A percentile compares a stretch with the other conserved stretches of the same genome.
Conservation (phyloP, 1,140 invertebrate genomes). For the Scaptomyza graminum region DNA sequence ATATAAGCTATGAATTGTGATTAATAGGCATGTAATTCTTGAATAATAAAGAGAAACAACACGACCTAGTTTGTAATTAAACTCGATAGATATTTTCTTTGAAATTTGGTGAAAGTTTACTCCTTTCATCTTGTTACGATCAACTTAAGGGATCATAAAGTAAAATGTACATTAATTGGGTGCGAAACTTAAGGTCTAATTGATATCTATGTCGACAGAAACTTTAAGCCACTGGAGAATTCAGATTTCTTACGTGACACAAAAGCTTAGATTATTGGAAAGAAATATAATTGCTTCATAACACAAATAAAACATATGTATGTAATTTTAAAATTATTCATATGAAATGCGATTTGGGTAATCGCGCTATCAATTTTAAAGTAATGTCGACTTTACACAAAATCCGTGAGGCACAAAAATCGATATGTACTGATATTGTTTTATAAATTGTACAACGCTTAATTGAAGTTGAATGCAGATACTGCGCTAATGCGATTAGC, state of each 20-base stretch:
- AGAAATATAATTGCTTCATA: no score
- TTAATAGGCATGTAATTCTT: background rate
- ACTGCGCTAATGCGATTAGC: conserved; percentile 66
- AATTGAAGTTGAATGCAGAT: conserved; percentile 52
- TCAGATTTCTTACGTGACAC: background rate
- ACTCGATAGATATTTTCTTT: no score
- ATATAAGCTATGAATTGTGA: background rate
- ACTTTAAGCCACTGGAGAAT: background rate
- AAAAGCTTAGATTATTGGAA: no score
- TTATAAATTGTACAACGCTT: conserved; percentile 54
- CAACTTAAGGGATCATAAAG: conserved; percentile 26
- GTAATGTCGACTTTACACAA: background rate
- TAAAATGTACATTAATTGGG: conserved; percentile 48
- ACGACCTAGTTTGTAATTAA: conserved; percentile 6
- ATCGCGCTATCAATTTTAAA: background rate
- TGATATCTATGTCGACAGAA: conserved; percentile 54
- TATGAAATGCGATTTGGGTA: no score
- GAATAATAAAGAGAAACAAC: background rate
- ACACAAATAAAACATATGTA: no score
- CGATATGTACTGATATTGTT: conserved; percentile 51
- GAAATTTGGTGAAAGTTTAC: no score
- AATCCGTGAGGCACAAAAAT: background rate
- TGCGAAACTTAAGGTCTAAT: conserved; percentile 59
- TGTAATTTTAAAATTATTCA: no score
- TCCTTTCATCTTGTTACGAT: background rate